These are phyloP conservation scores for Passer domesticus DNA, from an alignment of 2,113 vertebrate species.

Conservation along the genomic window DNA sequence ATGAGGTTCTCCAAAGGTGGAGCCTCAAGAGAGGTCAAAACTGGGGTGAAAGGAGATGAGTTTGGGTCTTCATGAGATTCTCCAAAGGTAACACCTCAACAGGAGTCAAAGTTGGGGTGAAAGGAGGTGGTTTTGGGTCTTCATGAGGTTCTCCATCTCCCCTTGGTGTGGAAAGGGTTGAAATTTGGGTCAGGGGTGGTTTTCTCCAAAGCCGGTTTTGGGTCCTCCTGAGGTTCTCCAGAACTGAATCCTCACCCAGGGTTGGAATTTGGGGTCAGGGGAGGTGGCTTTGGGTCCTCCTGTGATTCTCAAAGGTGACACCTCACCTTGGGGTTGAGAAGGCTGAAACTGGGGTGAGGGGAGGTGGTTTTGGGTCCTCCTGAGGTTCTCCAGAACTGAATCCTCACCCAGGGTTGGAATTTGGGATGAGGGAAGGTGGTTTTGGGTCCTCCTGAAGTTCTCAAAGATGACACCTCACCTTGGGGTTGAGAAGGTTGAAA, in stretches of 20 bases:
- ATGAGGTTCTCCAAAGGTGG: not conserved
- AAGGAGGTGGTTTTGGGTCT: not conserved
- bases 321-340: not conserved
- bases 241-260: too few species aligned
- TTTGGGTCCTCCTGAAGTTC: not conserved
- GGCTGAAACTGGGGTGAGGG: rapidly evolving
- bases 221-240: not conserved
- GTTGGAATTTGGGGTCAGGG: not conserved
- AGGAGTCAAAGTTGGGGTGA: not conserved
- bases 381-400: not conserved
- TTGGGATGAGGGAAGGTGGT: not conserved
- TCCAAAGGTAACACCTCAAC: conserved; percentile 29
- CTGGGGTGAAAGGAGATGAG: not conserved
- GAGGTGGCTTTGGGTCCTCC: not conserved
- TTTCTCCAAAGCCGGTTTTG: not conserved
- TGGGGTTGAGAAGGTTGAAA: not conserved
- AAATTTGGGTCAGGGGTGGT: too few species aligned
- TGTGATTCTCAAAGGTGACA: not conserved
- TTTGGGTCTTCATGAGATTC: conserved; percentile 12
- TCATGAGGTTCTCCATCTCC: not conserved
- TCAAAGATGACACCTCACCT: not conserved
- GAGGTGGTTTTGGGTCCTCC: not conserved
- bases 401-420: too few species aligned
- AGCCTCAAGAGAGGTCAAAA: rapidly evolving
- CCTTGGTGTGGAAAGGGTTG: too few species aligned